A percentile compares a stretch with the other conserved stretches of the same genome.
These are phyloP conservation scores for Astreopora myriophthalma DNA, from an alignment of 64 coral and sea anemone genomes.

Conservation along the genomic window DNA sequence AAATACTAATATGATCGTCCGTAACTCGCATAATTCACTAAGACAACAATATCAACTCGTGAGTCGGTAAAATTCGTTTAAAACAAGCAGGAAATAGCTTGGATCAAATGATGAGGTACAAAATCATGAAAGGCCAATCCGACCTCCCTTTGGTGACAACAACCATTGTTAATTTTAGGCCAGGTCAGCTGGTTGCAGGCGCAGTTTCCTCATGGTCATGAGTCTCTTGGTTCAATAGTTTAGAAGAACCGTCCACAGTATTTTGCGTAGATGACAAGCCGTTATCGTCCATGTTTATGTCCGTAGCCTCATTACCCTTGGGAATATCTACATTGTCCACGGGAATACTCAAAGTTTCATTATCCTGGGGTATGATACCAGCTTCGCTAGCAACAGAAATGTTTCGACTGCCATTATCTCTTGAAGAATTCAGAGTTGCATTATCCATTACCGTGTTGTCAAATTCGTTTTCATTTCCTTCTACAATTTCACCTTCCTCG, in stretches of 20 bases:
- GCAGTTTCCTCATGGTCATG: not conserved
- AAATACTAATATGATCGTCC: too few species aligned
- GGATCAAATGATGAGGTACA: too few species aligned
- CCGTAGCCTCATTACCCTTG: not conserved
- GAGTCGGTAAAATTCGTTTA: too few species aligned
- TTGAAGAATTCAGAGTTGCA: not conserved
- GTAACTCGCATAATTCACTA: too few species aligned
- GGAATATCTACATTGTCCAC: not conserved
- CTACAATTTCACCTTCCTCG: conserved; percentile 28
- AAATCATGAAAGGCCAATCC: not conserved
- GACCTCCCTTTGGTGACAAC: not conserved
- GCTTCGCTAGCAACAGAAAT: not conserved
- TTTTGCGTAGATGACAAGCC: not conserved
- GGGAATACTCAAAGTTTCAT: not conserved
- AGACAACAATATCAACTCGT: too few species aligned
- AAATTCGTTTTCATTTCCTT: not conserved
- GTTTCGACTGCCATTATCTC: not conserved
- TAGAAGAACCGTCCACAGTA: not conserved
- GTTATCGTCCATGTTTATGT: not conserved
- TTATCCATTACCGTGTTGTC: not conserved
- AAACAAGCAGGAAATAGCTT: too few species aligned
- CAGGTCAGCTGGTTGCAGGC: not conserved
- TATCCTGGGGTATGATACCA: not conserved
- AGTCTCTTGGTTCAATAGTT: not conserved
- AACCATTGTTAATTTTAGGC: too few species aligned